Evolutionary conservation across 1,140 invertebrate genomes (phyloP).

Genomic region (Dreissena rostriformis): DNA sequence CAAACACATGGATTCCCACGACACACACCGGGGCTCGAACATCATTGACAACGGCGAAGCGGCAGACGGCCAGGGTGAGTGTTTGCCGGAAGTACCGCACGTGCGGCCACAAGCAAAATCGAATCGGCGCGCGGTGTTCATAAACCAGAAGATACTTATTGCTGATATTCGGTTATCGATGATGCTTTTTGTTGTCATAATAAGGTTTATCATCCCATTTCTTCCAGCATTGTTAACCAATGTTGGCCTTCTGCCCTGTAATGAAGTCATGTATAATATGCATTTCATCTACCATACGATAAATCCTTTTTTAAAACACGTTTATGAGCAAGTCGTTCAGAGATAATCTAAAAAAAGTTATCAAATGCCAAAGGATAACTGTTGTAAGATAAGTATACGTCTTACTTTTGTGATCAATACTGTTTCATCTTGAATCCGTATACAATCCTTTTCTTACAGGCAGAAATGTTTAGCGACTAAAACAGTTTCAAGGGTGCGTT

Average conservation of each 20-base stretch:
- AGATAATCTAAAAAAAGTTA: slow-evolving; percentile 68
- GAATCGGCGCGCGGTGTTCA: slow-evolving; percentile 21
- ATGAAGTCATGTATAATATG: slow-evolving; percentile 70
- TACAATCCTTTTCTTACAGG: no score
- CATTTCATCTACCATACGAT: no score
- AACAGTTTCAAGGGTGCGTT: no score
- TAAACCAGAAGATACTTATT: slow-evolving; percentile 64
- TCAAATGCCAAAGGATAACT: slow-evolving; percentile 57
- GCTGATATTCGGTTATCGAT: slow-evolving; percentile 76
- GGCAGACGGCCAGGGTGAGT: slow-evolving; percentile 9
- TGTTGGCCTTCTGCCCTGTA: slow-evolving; percentile 56
- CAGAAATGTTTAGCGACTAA: no score
- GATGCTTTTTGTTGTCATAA: slow-evolving; percentile 77
- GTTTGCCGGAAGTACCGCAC: slow-evolving; percentile 11
- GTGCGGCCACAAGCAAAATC: slow-evolving; percentile 8
- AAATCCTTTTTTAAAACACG: no score
- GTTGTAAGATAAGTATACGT: slow-evolving; percentile 19
- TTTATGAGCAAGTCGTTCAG: slow-evolving; percentile 78
- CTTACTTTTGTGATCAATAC: no score
- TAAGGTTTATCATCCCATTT: slow-evolving; percentile 76
- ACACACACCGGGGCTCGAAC: no score
- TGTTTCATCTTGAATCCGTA: no score
- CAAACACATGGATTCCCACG: slow-evolving; percentile 33
- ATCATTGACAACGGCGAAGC: neutral
- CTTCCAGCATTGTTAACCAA: slow-evolving; percentile 75